Evolutionary conservation across 2,113 vertebrate genomes (phyloP), one percentile per base, ranked within the genome.

Genomic region (Cinclus mexicanus): DNA sequence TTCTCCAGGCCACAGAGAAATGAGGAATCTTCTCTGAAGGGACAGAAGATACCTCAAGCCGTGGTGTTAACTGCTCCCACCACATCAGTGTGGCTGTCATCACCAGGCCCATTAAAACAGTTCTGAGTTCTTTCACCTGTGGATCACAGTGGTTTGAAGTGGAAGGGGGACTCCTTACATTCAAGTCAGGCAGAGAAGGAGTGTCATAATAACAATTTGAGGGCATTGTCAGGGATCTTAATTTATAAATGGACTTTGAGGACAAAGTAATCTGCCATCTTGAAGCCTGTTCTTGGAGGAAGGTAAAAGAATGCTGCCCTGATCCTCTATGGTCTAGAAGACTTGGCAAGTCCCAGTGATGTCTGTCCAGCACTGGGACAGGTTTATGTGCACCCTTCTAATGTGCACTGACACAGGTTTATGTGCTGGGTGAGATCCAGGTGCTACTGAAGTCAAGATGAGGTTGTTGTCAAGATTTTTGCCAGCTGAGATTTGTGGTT

Each of bases 401-500:
- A 94, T 24, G 49, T 83, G 60, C 41, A 17, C 37, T 90, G 90
- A 81, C 83, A 70, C 11, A 39, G 44, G 25, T 64, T 88, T 92
- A 64, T 29, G 41, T 78, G 53, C 83, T 96, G 88, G 68, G 64
- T 65, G 65, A 93, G 72, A 89, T 90, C 92, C 88, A 92, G 69
- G 49, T 83, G 68, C 94, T 96, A 82, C 92, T 92, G 88, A 87
- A 95, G 44, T 95, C 64, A 75, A 28, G 41, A 21, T 25, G 33
- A 86, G 79, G 67, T 94, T 49, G 16, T 12, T 88, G 82, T 93
- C 79, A 92, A 80, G 64, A 60, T 70, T 88, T 92, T 95, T 83
- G 72, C 59, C 93, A 91, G 19, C 50, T 90, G 75, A 95, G 90
- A 94, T 88, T 71, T 94, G 90, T 86, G 92, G 68, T 94, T 86